A percentile compares a stretch with the other conserved stretches of the same genome.
Conservation (phyloP, 2,888 invertebrate species). For the Flexamia atlantica region DNA sequence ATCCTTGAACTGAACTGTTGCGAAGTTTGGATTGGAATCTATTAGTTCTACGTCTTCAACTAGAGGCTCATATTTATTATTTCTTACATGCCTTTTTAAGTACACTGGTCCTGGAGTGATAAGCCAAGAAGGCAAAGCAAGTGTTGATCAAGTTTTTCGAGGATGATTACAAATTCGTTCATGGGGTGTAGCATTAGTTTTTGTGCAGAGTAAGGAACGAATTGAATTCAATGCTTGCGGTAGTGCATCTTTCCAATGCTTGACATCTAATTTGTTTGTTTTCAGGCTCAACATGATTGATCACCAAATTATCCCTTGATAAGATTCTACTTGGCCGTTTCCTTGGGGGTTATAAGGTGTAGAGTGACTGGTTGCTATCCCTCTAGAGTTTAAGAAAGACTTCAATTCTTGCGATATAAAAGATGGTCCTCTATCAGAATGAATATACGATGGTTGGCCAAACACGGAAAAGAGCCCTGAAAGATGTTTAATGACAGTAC, state of each 20-base stretch:
- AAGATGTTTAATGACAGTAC: slow-evolving; percentile 46
- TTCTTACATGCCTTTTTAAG: background rate
- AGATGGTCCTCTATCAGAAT: background rate
- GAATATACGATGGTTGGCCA: background rate
- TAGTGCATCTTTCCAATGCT: background rate
- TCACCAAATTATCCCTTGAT: background rate
- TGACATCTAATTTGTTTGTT: background rate
- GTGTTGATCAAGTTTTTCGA: too few relatives aligned
- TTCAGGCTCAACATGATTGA: background rate
- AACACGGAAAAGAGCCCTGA: background rate
- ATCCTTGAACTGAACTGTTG: background rate
- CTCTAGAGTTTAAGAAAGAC: background rate
- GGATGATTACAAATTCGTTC: slow-evolving; percentile 25
- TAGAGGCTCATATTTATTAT: background rate
- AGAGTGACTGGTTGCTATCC: background rate
- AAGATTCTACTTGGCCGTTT: slow-evolving; percentile 27
- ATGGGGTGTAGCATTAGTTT: slow-evolving; percentile 67
- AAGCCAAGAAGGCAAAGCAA: slow-evolving; percentile 7
- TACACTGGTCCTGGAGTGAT: background rate
- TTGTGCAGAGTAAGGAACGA: slow-evolving; percentile 1
- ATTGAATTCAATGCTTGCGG: background rate
- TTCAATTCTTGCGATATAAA: slow-evolving; percentile 39
- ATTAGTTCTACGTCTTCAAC: background rate
- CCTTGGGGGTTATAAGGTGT: slow-evolving; percentile 35
- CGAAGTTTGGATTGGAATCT: background rate